Evolutionary conservation across 2,888 invertebrate genomes (phyloP), one percentile per base, ranked within the genome.

Genomic region (Beris morrisii): DNA sequence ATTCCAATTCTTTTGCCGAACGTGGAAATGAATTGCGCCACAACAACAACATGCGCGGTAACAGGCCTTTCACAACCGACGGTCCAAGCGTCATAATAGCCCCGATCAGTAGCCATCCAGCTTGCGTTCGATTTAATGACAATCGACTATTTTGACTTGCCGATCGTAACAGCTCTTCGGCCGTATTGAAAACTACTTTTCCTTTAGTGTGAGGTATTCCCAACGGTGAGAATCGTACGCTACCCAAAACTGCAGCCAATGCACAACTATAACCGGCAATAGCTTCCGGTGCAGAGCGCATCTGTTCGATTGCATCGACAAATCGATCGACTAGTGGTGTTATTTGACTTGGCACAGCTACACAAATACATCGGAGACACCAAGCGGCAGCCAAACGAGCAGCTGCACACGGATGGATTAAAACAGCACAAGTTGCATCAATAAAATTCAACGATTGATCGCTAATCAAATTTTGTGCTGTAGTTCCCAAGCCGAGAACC

Each of bases 21-120:
- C 97, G 86, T 0, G 99, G 98, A 80, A 99, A 99, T 31, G 97
- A 97, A 79, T 97, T 97, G 72, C 96, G 88, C 99, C 98, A 99
- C 4, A 99, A 82, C 12, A 97, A 82, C 72, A 97, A 79, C 93
- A 99, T 95, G 68, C 97, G 85, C 0, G 97, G 97, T 59, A 99
- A 81, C 56, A 98, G 83, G 0, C 95, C 94, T 73, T 93, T 89
- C 0, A 97, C 95, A 2, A 97, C 97, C 0, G 96, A 90, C 1
- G 94, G 89, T 54, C 96, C 97, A 71, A 98, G 82, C 0, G 97
- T 96, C 88, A 97, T 96, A 64, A 99, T 93, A 64, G 98, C 92
- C 44, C 97, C 97, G 73, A 99, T 93, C 50, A 99, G 84, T 55
- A 97, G 84, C 99, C 99, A 99, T 32, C 98, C 98, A 44, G 97